Evolutionary conservation across 2,113 vertebrate species (phyloP).

Genomic region (Eretmochelys imbricata): DNA sequence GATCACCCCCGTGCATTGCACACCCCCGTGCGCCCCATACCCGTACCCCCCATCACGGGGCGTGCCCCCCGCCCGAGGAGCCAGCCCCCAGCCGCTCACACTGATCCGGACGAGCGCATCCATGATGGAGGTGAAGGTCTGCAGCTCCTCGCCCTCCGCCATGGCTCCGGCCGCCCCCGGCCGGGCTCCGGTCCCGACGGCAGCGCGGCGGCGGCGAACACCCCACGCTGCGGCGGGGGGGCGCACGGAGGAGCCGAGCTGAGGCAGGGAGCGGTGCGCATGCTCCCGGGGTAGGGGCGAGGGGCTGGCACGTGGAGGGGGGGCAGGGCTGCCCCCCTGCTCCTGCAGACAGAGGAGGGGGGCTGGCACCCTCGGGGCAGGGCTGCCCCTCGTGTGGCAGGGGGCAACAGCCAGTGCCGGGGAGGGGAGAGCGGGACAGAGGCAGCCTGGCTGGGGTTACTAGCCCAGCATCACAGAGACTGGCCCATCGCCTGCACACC

Average conservation of each 20-base stretch:
- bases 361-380: neutral
- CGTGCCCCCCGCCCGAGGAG: neutral
- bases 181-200: constrained; percentile 33
- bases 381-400: neutral
- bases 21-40: neutral
- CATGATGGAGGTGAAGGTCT: constrained; percentile 93
- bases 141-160: constrained; percentile 90
- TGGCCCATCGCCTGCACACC: neutral
- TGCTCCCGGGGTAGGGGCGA: constrained; percentile 37
- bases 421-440: neutral
- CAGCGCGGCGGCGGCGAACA: constrained; percentile 52
- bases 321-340: neutral
- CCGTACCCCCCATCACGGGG: too few species aligned
- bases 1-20: neutral
- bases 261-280: constrained; percentile 64
- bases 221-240: constrained; percentile 59
- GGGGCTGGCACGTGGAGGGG: neutral
- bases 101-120: constrained; percentile 93
- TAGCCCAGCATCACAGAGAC: too few species aligned
- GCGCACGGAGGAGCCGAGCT: neutral
- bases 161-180: constrained; percentile 74
- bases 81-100: constrained; percentile 80
- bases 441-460: too few species aligned
- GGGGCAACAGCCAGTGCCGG: neutral
- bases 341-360: neutral